Percentiles rank a stretch among this genome's conserved stretches.
Evolutionary conservation across 2,888 invertebrate species (phyloP).

Genomic region (Agonopterix arenella): DNA sequence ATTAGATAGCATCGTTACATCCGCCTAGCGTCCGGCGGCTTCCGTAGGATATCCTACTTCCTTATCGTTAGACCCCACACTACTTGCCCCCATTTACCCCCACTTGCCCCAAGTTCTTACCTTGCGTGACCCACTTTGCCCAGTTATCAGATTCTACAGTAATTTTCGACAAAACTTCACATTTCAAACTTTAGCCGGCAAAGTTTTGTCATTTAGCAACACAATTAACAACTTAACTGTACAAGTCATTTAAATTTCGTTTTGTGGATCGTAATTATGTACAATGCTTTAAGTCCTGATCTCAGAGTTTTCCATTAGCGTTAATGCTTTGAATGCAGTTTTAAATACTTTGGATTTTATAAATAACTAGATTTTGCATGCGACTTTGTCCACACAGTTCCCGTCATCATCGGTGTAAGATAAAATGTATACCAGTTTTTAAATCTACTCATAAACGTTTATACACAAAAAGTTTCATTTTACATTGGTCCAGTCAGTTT

Average conservation of each 20-base stretch:
- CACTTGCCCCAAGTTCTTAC: constrained; percentile 7
- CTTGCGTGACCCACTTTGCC: constrained; percentile 47
- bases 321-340: background rate
- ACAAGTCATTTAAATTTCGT: constrained; percentile 14
- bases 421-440: too few relatives aligned
- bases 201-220: constrained; percentile 51
- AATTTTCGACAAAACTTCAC: constrained; percentile 42
- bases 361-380: too few relatives aligned
- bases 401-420: too few relatives aligned
- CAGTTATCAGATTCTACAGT: constrained; percentile 34
- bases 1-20: constrained; percentile 40
- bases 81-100: constrained; percentile 5
- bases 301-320: background rate
- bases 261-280: constrained; percentile 1
- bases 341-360: constrained; percentile 2
- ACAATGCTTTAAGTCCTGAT: too few relatives aligned
- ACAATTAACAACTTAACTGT: constrained; percentile 39
- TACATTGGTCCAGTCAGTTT: too few relatives aligned
- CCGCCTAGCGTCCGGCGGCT: constrained; percentile 35
- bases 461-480: too few relatives aligned
- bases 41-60: constrained; percentile 56
- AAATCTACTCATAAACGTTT: too few relatives aligned
- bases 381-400: too few relatives aligned
- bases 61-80: constrained; percentile 33
- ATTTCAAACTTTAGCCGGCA: constrained; percentile 20